Base-by-base conservation (phyloP, 2,113 vertebrate genomes). In the Capreolus pygargus region DNA sequence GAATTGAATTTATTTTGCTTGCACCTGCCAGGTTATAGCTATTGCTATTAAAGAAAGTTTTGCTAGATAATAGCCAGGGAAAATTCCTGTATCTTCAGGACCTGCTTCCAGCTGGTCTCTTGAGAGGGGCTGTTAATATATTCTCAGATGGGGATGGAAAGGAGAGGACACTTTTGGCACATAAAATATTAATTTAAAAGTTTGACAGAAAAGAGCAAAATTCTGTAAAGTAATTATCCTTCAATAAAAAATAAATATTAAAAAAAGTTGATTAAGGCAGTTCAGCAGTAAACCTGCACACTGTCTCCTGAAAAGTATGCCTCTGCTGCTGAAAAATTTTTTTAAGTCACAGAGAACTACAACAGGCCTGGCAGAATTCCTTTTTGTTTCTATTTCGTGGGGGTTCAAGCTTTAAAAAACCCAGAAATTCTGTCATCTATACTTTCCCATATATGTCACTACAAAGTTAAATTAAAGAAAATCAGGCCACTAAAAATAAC, bases 111-210 rank as follows among this genome's bases (percentile, higher is more conserved):
- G 61, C 57, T 94, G 33, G 8, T 96, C 16, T 96, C 55, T 27
- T 60, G 14, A 79, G 85, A 28, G 93, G n/a, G 87, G 36, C 43
- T 86, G 52, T 78, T 83, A 90, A 76, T 84, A 74, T 82, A 52
- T 54, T 28, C 76, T 89, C 45, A 64, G 60, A 3, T 67, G 28
- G 58, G 39, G 15, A 33, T 83, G 52, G 86, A 19, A 30, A 97
- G 36, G 21, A 94, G 5, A 55, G 5, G 8, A 54, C 67, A 86
- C 19, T 88, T 74, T 16, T 55, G 74, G 60, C 64, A 94, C 39
- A 55, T 97, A 92, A 98, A 98, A 97, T 97, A 97, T 94, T 97
- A 94, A 91, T 95, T 74, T 70, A 94, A n/a, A 23, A 74, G 39
- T 74, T 74, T 74, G 36, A 74, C 10, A 39, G n/a, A 39, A 70